Percentiles rank a stretch among this genome's conserved stretches.
Evolutionary conservation across 2,888 invertebrate species (phyloP).

Genomic region (Ormyrus labotus): DNA sequence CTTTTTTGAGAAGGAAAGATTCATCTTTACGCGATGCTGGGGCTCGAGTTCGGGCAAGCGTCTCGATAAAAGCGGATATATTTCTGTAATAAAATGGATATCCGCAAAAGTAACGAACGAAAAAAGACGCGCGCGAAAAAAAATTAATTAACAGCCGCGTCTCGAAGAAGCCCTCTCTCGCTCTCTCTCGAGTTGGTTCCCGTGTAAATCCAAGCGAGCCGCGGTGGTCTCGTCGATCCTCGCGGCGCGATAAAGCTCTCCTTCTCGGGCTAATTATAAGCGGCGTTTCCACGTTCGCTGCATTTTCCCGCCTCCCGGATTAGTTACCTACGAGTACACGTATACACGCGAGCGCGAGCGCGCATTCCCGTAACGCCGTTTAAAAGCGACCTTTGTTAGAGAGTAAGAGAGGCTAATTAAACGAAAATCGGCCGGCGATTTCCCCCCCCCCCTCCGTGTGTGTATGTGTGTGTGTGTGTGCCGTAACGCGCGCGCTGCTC

Average conservation of each 20-base stretch:
- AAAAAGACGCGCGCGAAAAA: too few relatives aligned
- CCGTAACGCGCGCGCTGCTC: not conserved
- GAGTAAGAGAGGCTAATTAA: constrained; percentile 36
- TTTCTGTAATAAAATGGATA: too few relatives aligned
- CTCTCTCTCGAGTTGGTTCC: not conserved
- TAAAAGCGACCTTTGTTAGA: constrained; percentile 39
- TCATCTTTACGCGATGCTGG: too few relatives aligned
- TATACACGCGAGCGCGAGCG: not conserved
- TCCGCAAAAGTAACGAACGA: too few relatives aligned
- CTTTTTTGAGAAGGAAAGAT: too few relatives aligned
- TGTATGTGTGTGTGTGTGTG: not conserved
- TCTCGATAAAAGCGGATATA: too few relatives aligned
- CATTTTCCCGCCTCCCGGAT: constrained; percentile 16
- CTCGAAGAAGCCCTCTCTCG: too few relatives aligned
- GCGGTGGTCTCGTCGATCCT: not conserved
- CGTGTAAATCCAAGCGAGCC: not conserved
- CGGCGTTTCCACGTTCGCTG: constrained; percentile 46
- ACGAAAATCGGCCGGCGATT: constrained; percentile 41
- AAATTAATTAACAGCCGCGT: too few relatives aligned
- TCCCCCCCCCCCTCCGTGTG: not conserved
- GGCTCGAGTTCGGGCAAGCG: too few relatives aligned
- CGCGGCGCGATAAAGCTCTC: constrained; percentile 15
- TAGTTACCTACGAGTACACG: not conserved
- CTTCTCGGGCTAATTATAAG: constrained; percentile 40
- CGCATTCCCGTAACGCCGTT: not conserved